These are phyloP conservation scores for Oasisia sp. DNA, from an alignment of 2,888 invertebrate species.

Conservation along the genomic window DNA sequence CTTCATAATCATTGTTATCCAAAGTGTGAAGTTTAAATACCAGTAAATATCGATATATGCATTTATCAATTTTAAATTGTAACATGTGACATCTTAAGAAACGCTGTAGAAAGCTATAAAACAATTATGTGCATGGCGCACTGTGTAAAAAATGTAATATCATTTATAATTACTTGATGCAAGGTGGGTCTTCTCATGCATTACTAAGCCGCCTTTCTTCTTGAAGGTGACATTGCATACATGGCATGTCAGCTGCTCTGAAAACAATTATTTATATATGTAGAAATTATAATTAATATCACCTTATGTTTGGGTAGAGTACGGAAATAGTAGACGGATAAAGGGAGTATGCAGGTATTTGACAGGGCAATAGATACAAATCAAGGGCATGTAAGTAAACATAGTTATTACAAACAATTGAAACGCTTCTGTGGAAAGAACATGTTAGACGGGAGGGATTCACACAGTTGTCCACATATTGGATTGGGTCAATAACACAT, in stretches of 20 bases:
- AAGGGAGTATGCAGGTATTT: neutral
- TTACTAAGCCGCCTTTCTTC: slow-evolving; percentile 11
- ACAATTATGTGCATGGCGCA: neutral
- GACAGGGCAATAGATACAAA: neutral
- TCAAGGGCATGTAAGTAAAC: neutral
- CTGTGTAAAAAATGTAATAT: neutral
- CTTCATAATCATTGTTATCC: neutral
- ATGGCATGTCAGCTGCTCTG: neutral
- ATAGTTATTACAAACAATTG: neutral
- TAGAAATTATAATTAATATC: neutral
- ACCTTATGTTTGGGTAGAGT: neutral
- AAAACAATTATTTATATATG: too few relatives aligned
- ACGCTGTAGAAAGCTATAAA: neutral
- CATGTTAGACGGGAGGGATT: neutral
- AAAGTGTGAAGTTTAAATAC: neutral
- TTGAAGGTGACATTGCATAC: neutral
- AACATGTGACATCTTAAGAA: neutral
- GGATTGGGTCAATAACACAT: neutral
- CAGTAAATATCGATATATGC: neutral
- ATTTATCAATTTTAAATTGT: neutral
- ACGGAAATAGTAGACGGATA: neutral
- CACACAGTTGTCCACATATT: neutral
- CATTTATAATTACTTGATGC: neutral
- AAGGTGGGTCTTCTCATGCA: neutral
- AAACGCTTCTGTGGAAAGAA: neutral